Evolutionary conservation across 2,888 invertebrate genomes (phyloP), one percentile per base, ranked within the genome.

Genomic region (Drosophila macrospina): DNA sequence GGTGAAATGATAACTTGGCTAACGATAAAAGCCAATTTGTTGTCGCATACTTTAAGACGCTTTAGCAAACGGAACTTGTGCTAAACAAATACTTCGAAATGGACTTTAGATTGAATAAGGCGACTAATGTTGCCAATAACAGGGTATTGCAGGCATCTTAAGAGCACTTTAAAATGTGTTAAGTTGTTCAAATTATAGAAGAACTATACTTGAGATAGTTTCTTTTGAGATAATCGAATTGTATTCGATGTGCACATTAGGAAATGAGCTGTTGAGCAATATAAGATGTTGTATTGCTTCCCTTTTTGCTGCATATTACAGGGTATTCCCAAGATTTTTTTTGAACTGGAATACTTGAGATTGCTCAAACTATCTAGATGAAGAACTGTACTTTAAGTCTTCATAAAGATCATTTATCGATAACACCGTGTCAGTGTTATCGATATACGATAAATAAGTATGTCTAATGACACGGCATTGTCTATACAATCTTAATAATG

Each of bases 21-120:
- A 47, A 45, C 41, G 47, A 34, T 48, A 15, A 69, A 51, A 60
- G 52, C 59, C 30, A 42, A 39, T 54, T 48, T 66, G 48, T 41
- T 24, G n/a, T 20, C 47, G 55, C 36, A 62, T 45, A 59, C 32
- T 48, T 74, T 55, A 52, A 63, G 69, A 42, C 50, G 50, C 39
- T 55, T 61, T 52, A 28, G 5, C 28, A 20, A 47, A 20, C 6
- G 42, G 42, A 11, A 20, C 37, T 26, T 41, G n/a, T n/a, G 41
- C 2, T 20, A 13, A 24, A 36, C 10, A 41, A 30, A 8, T 39
- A 5, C 39, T 39, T 20, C n/a, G 11, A 15, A 41, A 30, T 52
- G 11, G 8, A 30, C 16, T 30, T 20, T 6, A n/a, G 5, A 54
- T 32, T 5, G 20, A 41, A 41, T 20, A 11, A 28, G 6, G 26